These are phyloP conservation scores for Chrysina gloriosa DNA, from an alignment of 2,888 invertebrate species.

Conservation along the genomic window DNA sequence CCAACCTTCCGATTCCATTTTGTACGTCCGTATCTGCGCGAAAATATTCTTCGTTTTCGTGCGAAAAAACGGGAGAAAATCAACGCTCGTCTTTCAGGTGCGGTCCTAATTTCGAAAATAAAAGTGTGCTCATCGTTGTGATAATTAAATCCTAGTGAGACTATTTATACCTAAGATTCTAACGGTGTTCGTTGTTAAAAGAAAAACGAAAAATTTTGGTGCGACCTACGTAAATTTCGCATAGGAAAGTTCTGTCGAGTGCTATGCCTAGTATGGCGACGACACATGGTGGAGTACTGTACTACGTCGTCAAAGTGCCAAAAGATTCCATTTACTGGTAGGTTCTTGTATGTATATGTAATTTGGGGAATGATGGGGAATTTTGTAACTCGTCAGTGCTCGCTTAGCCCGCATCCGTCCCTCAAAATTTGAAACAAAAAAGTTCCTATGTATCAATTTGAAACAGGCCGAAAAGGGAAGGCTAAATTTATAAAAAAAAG, in stretches of 20 bases:
- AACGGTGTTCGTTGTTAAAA: too few relatives aligned
- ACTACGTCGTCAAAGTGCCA: conserved; percentile 77
- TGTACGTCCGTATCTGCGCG: too few relatives aligned
- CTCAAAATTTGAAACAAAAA: too few relatives aligned
- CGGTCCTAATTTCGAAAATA: conserved; percentile 23
- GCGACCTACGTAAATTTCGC: conserved; percentile 27
- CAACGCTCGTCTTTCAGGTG: conserved; percentile 18
- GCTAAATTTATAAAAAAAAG: too few relatives aligned
- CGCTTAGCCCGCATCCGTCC: too few relatives aligned
- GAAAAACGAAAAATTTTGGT: conserved; percentile 6
- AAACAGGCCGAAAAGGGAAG: too few relatives aligned
- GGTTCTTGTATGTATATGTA: conserved; percentile 42
- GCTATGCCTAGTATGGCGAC: conserved; percentile 67
- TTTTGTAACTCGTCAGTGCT: too few relatives aligned
- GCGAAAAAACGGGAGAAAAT: not conserved
- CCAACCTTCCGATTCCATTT: not conserved
- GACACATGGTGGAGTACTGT: conserved; percentile 75
- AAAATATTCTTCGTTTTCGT: not conserved
- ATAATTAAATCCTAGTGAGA: conserved; percentile 18
- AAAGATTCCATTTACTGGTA: conserved; percentile 61
- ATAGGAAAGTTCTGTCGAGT: not conserved
- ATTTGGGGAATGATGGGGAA: too few relatives aligned
- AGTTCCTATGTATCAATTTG: too few relatives aligned
- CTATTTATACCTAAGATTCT: too few relatives aligned
- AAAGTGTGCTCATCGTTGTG: conserved; percentile 32